A percentile compares a stretch with the other conserved stretches of the same genome.
Evolutionary conservation across 2,888 invertebrate species (phyloP).

Genomic region (Eupithecia centaureata): DNA sequence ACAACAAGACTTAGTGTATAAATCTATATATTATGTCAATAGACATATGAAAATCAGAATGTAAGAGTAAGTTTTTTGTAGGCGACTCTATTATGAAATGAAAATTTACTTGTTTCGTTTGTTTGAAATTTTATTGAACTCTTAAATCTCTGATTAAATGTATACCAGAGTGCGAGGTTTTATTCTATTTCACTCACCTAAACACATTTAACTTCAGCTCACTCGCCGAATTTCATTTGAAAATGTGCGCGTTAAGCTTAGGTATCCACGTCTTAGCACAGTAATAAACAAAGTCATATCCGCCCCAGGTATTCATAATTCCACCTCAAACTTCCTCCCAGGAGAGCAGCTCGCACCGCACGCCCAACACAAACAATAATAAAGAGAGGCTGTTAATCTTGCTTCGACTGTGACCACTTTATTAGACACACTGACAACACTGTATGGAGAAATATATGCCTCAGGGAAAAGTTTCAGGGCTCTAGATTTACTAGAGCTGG

Average conservation of each 20-base stretch:
- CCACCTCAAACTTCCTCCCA: slow-evolving; percentile 20
- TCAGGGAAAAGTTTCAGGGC: slow-evolving; percentile 68
- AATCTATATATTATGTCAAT: too few species aligned
- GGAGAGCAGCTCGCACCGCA: slow-evolving; percentile 21
- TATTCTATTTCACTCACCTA: not conserved
- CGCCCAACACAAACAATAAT: slow-evolving; percentile 71
- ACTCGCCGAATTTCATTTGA: not conserved
- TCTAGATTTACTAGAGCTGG: slow-evolving; percentile 51
- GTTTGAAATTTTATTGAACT: too few species aligned
- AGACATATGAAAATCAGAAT: too few species aligned
- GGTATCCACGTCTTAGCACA: not conserved
- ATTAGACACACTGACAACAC: slow-evolving; percentile 75
- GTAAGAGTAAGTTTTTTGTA: too few species aligned
- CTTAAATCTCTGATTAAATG: too few species aligned
- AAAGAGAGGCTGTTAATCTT: slow-evolving; percentile 80
- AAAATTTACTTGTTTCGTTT: too few species aligned
- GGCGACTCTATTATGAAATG: too few species aligned
- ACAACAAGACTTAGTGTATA: too few species aligned
- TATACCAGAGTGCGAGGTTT: too few species aligned
- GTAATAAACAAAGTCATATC: not conserved
- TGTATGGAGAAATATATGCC: slow-evolving; percentile 80
- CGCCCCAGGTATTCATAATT: slow-evolving; percentile 40
- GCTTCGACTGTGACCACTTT: slow-evolving; percentile 82
- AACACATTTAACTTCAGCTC: not conserved
- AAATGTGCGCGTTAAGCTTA: not conserved